Percentiles rank a stretch among this genome's conserved stretches.
Evolutionary conservation across 2,113 vertebrate genomes (phyloP).

Genomic region (Nyctereutes procyonoides): DNA sequence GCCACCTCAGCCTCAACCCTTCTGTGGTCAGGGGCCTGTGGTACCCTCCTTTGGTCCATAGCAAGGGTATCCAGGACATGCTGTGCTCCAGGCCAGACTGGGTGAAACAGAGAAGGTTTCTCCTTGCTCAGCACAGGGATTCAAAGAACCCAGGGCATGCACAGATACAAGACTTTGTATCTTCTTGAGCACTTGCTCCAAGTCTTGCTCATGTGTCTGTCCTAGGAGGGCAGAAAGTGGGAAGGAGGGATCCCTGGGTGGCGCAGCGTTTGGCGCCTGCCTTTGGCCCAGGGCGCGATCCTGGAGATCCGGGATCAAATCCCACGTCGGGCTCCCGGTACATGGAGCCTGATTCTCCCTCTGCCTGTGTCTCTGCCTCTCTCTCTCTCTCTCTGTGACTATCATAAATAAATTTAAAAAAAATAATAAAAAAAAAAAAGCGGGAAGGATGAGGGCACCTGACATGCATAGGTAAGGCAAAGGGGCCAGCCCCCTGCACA

Average conservation of each 20-base stretch:
- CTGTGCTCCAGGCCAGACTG: neutral
- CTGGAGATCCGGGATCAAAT: too few species aligned
- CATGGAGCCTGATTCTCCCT: too few species aligned
- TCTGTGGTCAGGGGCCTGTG: neutral
- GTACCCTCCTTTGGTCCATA: neutral
- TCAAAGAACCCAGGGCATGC: neutral
- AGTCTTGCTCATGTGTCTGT: neutral
- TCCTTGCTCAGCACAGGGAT: neutral
- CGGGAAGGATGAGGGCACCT: neutral
- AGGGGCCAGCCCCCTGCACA: fast-evolving
- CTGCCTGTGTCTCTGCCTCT: too few species aligned
- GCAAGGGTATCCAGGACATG: neutral
- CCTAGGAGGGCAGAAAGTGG: neutral
- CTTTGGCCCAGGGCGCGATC: too few species aligned
- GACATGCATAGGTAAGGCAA: neutral
- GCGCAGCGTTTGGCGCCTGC: too few species aligned
- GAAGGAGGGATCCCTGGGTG: too few species aligned
- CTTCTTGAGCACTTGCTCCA: neutral
- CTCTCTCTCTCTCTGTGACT: too few species aligned
- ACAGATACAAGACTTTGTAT: neutral
- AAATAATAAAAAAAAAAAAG: too few species aligned
- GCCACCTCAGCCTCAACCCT: neutral
- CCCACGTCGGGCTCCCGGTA: too few species aligned
- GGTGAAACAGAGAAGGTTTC: neutral
- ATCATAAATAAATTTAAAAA: too few species aligned